Evolutionary conservation across 2,797 vertebrate species (phyloP).

Genomic region (Sparidentex hasta): DNA sequence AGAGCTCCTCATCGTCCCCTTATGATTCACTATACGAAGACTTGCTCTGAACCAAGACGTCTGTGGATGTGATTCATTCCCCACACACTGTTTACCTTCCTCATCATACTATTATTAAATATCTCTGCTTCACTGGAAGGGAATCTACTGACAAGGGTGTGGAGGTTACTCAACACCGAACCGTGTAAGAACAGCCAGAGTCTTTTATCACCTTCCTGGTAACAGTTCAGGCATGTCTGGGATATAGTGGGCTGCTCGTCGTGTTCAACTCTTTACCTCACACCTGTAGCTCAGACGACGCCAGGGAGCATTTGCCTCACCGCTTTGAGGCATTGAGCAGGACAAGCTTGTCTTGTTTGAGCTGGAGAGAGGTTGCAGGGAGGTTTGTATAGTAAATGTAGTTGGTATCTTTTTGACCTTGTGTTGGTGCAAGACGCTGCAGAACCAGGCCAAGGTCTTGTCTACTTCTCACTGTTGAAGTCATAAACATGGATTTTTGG

Average conservation of each 20-base stretch:
- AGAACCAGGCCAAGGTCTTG: slow-evolving; percentile 63
- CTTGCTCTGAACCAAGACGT: slow-evolving; percentile 13
- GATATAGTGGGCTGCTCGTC: slow-evolving; percentile 9
- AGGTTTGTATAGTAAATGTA: slow-evolving; percentile 25
- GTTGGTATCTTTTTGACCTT: slow-evolving; percentile 57
- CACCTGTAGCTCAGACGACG: slow-evolving; percentile 47
- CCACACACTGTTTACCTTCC: slow-evolving; percentile 66
- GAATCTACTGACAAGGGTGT: slow-evolving; percentile 64
- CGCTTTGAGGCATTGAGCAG: slow-evolving; percentile 27
- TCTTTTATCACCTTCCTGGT: slow-evolving; percentile 57
- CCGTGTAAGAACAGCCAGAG: slow-evolving; percentile 36
- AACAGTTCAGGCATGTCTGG: slow-evolving; percentile 71
- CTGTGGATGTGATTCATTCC: slow-evolving; percentile 50
- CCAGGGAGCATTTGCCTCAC: slow-evolving; percentile 14
- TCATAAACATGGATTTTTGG: slow-evolving; percentile 62
- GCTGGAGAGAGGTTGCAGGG: slow-evolving; percentile 5
- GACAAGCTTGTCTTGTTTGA: slow-evolving; percentile 32
- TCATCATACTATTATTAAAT: slow-evolving; percentile 62
- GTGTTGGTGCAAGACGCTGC: slow-evolving; percentile 37
- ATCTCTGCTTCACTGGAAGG: slow-evolving; percentile 49
- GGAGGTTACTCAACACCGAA: slow-evolving; percentile 72
- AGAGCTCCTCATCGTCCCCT: slow-evolving; percentile 21
- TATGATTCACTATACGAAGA: slow-evolving; percentile 33
- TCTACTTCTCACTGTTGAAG: slow-evolving; percentile 47
- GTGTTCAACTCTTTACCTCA: slow-evolving; percentile 32